A percentile compares a stretch with the other conserved stretches of the same genome.
Evolutionary conservation across 2,113 vertebrate genomes (phyloP).

Genomic region (Anser cygnoides): DNA sequence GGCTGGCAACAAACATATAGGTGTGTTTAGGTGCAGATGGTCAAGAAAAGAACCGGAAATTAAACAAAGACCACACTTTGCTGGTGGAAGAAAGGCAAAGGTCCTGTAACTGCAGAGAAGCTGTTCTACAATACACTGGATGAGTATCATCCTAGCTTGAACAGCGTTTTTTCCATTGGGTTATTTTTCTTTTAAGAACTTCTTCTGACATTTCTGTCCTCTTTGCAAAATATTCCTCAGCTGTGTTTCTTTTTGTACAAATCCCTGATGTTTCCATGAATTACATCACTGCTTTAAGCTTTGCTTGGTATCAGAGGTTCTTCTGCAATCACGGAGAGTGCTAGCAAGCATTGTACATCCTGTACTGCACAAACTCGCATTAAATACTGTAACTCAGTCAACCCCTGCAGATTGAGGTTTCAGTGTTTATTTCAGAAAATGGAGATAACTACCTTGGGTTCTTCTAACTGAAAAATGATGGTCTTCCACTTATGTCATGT

Average conservation of each 20-base stretch:
- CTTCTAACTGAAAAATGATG: neutral
- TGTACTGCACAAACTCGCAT: neutral
- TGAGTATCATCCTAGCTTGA: neutral
- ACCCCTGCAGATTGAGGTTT: accelerated
- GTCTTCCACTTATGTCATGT: neutral
- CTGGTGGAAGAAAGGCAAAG: neutral
- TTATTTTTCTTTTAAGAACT: neutral
- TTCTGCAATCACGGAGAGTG: neutral
- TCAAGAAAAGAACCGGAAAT: neutral
- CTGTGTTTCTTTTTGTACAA: neutral
- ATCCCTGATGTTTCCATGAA: neutral
- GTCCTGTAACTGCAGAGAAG: neutral
- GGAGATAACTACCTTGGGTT: neutral
- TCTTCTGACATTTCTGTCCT: neutral
- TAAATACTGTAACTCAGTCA: neutral
- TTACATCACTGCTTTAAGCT: neutral
- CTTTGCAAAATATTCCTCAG: neutral
- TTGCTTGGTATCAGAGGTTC: neutral
- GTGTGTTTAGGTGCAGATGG: neutral
- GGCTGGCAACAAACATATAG: neutral
- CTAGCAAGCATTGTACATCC: neutral
- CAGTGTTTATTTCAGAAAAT: neutral
- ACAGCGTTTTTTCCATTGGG: neutral
- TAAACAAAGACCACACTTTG: neutral
- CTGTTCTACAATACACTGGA: neutral